phyloP scores from a whole-genome alignment of 2,797 vertebrate genomes.

The Poeciliopsis turneri region DNA sequence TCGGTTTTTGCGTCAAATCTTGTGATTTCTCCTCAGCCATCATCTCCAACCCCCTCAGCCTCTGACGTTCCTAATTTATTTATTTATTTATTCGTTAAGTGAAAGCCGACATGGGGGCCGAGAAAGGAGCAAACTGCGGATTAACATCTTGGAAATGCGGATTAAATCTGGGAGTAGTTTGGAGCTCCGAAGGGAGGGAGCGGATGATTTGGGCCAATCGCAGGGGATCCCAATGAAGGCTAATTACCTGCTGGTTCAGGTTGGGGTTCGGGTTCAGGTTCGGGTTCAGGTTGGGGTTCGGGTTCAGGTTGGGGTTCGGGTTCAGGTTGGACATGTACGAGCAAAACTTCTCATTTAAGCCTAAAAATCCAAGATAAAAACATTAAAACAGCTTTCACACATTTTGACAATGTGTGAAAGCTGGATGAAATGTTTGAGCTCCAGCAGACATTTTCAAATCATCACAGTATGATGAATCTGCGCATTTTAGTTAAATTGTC shows the following conservation, averaged over 20 bases:
- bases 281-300: not conserved
- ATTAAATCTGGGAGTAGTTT: too few species aligned
- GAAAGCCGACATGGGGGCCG: not conserved
- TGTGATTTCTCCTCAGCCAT: slow-evolving; percentile 23
- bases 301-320: too few species aligned
- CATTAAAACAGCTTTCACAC: not conserved
- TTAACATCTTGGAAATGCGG: not conserved
- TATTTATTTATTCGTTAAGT: slow-evolving; percentile 57
- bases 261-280: not conserved
- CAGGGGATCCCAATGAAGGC: slow-evolving; percentile 36
- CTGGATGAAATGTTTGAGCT: too few species aligned
- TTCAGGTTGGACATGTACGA: not conserved
- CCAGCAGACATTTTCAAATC: too few species aligned
- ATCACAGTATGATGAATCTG: too few species aligned
- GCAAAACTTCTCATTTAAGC: too few species aligned
- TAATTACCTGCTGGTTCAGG: slow-evolving; percentile 12
- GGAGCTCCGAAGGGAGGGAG: not conserved
- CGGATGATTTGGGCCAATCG: slow-evolving; percentile 12
- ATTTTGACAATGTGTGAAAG: too few species aligned
- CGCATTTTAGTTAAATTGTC: too few species aligned
- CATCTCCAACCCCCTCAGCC: slow-evolving; percentile 23
- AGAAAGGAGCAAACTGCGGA: slow-evolving; percentile 5
- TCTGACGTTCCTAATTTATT: slow-evolving; percentile 41
- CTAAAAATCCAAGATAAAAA: not conserved
- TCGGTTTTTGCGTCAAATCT: not conserved